Percentiles rank a stretch among this genome's conserved stretches.
Conservation (phyloP, 2,888 invertebrate species). For the Allophyes oxyacanthae region DNA sequence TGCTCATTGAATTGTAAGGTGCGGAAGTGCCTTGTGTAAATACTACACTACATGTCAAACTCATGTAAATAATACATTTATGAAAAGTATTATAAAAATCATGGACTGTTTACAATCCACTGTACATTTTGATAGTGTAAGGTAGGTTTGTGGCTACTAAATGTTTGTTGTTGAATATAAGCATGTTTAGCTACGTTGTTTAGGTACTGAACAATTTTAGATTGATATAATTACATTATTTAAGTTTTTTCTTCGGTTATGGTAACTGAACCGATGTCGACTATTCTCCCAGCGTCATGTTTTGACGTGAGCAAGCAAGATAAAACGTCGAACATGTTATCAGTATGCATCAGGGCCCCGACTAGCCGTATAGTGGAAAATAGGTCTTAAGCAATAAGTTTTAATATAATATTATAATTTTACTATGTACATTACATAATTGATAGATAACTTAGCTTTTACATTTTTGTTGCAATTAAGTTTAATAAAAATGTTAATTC, state of each 20-base stretch:
- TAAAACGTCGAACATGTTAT: too few species aligned
- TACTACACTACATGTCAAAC: too few species aligned
- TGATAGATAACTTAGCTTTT: conserved; percentile 21
- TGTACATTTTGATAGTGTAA: conserved; percentile 33
- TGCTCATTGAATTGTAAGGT: conserved; percentile 13
- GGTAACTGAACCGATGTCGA: too few species aligned
- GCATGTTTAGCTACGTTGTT: conserved; percentile 11
- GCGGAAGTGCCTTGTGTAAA: conserved; percentile 24
- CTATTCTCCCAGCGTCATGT: too few species aligned
- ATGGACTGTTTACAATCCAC: conserved; percentile 22
- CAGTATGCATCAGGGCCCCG: too few species aligned
- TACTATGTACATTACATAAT: conserved; percentile 23
- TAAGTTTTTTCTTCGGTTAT: too few species aligned
- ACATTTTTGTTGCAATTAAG: conserved; percentile 20
- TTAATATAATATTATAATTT: too few species aligned
- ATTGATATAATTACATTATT: too few species aligned
- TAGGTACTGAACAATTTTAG: conserved; percentile 12
- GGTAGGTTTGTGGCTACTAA: conserved; percentile 16
- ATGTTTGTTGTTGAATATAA: conserved; percentile 19
- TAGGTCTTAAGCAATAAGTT: too few species aligned
- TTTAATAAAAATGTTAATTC: conserved; percentile 45
- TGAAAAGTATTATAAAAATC: conserved; percentile 4
- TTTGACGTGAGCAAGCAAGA: too few species aligned
- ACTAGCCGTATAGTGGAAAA: too few species aligned
- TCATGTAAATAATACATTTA: too few species aligned